These are phyloP conservation scores for Holothuria scabra DNA, from an alignment of 53 echinoderm and acorn worm genomes.

Conservation along the genomic window DNA sequence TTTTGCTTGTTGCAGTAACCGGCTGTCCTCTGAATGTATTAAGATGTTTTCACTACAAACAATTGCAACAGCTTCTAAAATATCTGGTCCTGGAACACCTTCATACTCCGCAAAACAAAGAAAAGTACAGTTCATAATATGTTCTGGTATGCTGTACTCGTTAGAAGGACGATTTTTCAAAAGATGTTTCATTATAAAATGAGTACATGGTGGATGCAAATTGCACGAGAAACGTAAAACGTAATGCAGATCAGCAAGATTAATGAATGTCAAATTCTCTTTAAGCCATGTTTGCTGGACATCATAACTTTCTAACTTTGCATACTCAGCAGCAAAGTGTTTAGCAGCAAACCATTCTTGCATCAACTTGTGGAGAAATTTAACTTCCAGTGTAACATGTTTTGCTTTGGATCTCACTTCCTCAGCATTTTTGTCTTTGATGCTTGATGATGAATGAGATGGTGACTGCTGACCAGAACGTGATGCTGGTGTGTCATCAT, in stretches of 20 bases:
- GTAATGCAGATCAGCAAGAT: constrained; percentile 10
- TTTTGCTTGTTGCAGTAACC: background rate
- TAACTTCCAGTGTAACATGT: background rate
- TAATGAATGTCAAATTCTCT: background rate
- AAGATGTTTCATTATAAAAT: background rate
- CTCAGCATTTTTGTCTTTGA: too few species aligned
- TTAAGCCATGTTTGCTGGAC: background rate
- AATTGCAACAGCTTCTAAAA: constrained; percentile 8
- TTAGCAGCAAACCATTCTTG: constrained; percentile 22
- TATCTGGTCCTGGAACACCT: background rate
- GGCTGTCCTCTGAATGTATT: constrained; percentile 23
- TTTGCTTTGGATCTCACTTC: background rate
- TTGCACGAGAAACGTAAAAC: constrained; percentile 2
- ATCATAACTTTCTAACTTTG: background rate
- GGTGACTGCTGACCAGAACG: too few species aligned
- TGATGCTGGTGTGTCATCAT: too few species aligned
- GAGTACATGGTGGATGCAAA: background rate
- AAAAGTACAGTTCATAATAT: background rate
- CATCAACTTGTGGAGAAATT: background rate
- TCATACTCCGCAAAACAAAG: constrained; percentile 14
- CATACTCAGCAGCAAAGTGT: background rate
- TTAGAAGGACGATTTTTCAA: background rate
- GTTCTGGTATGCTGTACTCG: background rate
- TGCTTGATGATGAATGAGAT: too few species aligned
- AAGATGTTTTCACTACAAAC: constrained; percentile 21